Conservation (phyloP, 2,113 vertebrate genomes). For the Sorex araneus region DNA sequence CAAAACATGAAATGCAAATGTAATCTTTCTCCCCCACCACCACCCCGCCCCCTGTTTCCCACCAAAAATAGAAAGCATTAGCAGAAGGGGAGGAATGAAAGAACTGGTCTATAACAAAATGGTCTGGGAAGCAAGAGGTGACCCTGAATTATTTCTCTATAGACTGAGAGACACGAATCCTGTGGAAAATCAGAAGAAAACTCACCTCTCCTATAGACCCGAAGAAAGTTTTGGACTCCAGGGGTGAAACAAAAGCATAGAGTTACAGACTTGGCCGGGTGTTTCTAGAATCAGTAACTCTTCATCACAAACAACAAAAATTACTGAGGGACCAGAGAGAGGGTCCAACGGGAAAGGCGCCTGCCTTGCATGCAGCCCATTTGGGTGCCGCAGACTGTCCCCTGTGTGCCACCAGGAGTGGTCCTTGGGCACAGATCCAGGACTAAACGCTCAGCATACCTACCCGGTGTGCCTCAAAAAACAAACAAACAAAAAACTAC, state of each 20-base stretch:
- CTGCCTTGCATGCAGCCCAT: too few species aligned
- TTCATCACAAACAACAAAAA: constrained; percentile 2
- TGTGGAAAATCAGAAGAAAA: not conserved
- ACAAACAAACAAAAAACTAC: not conserved
- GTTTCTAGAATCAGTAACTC: not conserved
- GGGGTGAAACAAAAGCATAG: not conserved
- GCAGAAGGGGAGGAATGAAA: not conserved
- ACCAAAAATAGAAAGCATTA: not conserved
- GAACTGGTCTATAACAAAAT: not conserved
- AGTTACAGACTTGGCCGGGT: not conserved
- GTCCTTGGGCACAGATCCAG: too few species aligned
- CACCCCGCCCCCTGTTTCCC: not conserved
- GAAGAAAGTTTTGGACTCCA: not conserved
- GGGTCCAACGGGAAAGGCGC: too few species aligned
- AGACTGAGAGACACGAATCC: not conserved
- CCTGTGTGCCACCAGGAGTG: too few species aligned
- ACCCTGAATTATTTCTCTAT: not conserved
- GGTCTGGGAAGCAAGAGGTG: not conserved
- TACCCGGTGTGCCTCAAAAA: too few species aligned
- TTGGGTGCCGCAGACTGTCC: too few species aligned
- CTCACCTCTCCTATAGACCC: not conserved
- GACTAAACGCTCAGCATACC: too few species aligned
- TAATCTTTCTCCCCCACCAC: not conserved
- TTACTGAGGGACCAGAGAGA: not conserved
- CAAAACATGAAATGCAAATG: not conserved